Conservation (phyloP, 2,113 vertebrate species). For the Ceyx cyanopectus region DNA sequence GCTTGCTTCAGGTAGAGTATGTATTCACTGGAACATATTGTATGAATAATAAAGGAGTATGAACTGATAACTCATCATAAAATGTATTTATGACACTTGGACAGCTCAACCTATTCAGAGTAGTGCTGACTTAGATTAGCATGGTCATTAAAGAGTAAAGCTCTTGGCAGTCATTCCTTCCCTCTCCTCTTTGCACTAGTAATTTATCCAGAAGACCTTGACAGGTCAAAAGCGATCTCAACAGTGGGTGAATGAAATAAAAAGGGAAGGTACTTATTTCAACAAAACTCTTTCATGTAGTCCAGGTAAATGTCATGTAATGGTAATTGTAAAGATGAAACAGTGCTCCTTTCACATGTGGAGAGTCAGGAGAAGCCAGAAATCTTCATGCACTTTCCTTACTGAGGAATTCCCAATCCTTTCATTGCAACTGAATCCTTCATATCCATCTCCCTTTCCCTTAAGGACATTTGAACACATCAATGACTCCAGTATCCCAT, state of each 20-base stretch:
- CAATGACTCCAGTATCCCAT: background rate
- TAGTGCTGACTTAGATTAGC: background rate
- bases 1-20: background rate
- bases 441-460: background rate
- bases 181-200: background rate
- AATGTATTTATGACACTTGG: background rate
- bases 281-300: background rate
- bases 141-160: background rate
- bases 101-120: background rate
- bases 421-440: background rate
- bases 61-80: background rate
- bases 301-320: background rate
- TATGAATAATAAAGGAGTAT: background rate
- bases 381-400: background rate
- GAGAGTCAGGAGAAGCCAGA: background rate
- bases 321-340: background rate
- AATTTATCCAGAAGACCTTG: background rate
- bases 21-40: background rate
- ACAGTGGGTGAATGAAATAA: background rate
- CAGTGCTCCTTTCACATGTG: background rate
- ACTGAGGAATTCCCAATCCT: background rate
- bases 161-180: background rate
- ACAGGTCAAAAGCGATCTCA: background rate
- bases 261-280: background rate
- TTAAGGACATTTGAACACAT: background rate